Base-by-base conservation (phyloP, 2,888 invertebrate genomes). In the Hipparchia semele region DNA sequence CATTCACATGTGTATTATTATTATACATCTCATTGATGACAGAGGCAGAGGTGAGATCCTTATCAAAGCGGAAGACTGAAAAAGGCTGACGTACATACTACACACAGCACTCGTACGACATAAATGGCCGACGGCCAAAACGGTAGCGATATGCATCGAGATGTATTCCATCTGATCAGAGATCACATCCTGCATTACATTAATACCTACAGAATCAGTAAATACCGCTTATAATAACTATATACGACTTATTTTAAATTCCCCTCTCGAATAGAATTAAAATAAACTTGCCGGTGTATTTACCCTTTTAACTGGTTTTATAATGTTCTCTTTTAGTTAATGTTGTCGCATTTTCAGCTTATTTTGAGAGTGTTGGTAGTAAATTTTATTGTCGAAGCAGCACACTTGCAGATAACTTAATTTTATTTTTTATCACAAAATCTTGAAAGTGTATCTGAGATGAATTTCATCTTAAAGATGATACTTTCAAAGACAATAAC, bases 121-220 rank as follows among this genome's bases (percentile, higher is more conserved):
- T 53, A 68, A 68, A 73, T 73, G 73, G 73, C 73, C 33, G n/a
- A 46, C 65, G 23, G 70, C 70, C 69, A 70, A 70, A 73, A 70
- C 61, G 54, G 6, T 61, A 13, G 23, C 45, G 65, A 73, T 69
- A 68, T 58, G 69, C 68, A 73, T 73, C 68, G 13, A 65, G 72
- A 72, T 69, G 65, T 33, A 70, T 65, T 58, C 60, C 45, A 56
- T 60, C 68, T 46, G 68, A 72, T 68, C 65, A 72, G 68, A 68
- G 58, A 68, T 59, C 33, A 59, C 68, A 65, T 72, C 72, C 72
- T 68, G 61, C 46, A 68, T 60, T 51, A 60, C n/a, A 53, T 58
- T 23, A 13, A 23, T 69, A 58, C 33, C 33, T 53, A 53, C 60
- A 69, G 60, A 61, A n/a, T 69, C 60, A 61, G 39, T 69, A 53